These are phyloP conservation scores for Seriola quinqueradiata DNA, from an alignment of 2,113 vertebrate genomes.

Conservation along the genomic window DNA sequence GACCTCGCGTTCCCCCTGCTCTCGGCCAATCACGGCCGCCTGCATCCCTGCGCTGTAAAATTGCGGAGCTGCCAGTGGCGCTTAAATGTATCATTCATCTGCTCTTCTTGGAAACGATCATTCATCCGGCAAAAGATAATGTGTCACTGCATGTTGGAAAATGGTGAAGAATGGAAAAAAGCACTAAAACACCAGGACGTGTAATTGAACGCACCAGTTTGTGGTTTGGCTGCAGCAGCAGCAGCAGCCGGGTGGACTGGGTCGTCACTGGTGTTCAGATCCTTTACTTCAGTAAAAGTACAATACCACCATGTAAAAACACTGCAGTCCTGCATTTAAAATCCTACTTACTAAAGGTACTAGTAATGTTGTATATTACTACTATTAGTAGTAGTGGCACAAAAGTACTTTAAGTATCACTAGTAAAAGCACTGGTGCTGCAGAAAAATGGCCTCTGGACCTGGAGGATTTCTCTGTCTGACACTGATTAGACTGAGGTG, in stretches of 20 bases:
- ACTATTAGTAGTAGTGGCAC: no score
- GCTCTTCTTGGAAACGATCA: constrained; percentile 66
- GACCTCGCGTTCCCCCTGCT: constrained; percentile 52
- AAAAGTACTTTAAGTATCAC: no score
- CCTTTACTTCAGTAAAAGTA: background rate
- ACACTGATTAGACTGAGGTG: no score
- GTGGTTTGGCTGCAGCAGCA: background rate
- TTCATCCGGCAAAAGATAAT: background rate
- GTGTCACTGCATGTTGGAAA: background rate
- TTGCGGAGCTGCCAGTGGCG: constrained; percentile 39
- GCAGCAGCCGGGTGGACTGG: no score
- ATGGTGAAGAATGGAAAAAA: background rate
- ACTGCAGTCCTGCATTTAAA: no score
- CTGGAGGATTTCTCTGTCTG: no score
- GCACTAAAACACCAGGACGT: background rate
- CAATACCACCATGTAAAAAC: no score
- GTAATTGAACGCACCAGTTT: background rate
- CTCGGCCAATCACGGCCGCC: constrained; percentile 58
- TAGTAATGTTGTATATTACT: no score
- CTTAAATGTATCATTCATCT: constrained; percentile 70
- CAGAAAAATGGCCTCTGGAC: no score
- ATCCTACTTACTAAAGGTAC: no score
- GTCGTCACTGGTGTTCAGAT: background rate
- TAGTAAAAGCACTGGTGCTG: no score
- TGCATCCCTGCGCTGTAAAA: constrained; percentile 29